Evolutionary conservation across 2,888 invertebrate species (phyloP).

Genomic region (Dasypolia templi): DNA sequence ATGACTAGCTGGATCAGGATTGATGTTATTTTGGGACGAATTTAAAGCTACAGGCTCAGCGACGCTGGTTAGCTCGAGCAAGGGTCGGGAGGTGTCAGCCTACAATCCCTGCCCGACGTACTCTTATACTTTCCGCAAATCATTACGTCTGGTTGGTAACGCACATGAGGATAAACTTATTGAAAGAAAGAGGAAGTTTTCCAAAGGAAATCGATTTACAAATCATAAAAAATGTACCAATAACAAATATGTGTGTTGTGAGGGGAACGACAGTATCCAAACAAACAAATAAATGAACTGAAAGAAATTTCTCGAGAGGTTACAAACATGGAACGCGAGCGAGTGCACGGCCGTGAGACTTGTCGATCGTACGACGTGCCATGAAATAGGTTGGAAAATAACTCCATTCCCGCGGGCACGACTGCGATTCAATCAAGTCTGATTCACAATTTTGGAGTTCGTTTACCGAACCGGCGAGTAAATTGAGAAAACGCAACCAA

Average conservation of each 20-base stretch:
- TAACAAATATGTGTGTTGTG: constrained; percentile 77
- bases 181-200: constrained; percentile 51
- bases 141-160: constrained; percentile 10
- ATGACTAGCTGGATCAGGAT: no score
- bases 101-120: constrained; percentile 6
- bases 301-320: constrained; percentile 87
- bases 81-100: no score
- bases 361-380: constrained; percentile 78
- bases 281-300: constrained; percentile 89
- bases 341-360: constrained; percentile 74
- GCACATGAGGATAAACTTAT: constrained; percentile 43
- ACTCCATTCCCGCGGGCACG: constrained; percentile 87
- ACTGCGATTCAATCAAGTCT: constrained; percentile 89
- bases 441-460: constrained; percentile 89
- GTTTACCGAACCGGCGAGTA: constrained; percentile 84
- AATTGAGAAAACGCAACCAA: constrained; percentile 80
- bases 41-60: no score
- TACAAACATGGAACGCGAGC: constrained; percentile 80
- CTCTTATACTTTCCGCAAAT: constrained; percentile 23
- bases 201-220: constrained; percentile 69
- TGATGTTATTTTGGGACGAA: no score
- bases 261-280: constrained; percentile 82
- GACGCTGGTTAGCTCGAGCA: no score
- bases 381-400: constrained; percentile 89
- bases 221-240: constrained; percentile 75